Base-by-base conservation (phyloP, 2,797 vertebrate genomes). In the Gorsachius magnificus region DNA sequence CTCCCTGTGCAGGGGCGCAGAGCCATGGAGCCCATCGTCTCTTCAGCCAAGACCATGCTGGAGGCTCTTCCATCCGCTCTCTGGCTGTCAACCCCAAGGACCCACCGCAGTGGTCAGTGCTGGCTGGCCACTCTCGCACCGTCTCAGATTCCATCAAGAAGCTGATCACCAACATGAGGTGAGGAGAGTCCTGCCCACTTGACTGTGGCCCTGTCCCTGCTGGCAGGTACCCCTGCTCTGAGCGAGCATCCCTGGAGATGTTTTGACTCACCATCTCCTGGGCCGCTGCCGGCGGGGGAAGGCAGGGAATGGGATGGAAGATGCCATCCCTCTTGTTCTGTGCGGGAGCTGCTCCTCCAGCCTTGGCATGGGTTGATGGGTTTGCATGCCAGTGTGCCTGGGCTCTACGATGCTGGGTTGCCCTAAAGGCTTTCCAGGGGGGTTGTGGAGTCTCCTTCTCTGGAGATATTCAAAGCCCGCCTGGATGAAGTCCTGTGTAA, bases 121-220 rank as follows among this genome's bases (percentile, higher is more conserved):
- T 99, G 65, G 99, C 99, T 0, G 98, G 99, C 48, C 99, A 99
- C 96, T 99, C 99, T 6, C 98, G 99, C 48, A 99, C 99, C 0
- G 99, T 99, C 95, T 99, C 99, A 0, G 99, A 99, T 95, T 99
- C 99, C 95, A 99, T 99, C 97, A 99, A 99, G 98, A 99, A 99
- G 87, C 98, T 99, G 41, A 99, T 99, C 89, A 99, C 99, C 80
- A 99, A 99, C 97, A 99, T 99, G 99, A 99, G 99, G 99, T 99
- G 97, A 80, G 95, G 50, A 43, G 26, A 43, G 26, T 78, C 36
- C 28, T 78, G 28, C 19, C 12, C 0, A 0, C 63, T 38, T 38
- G 46, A 6, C 53, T 8, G 5, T 28, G 21, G 29, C 45, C 61
- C n/a, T 19, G 5, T 75, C 9, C 12, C 11, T 75, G 5, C 48